Percentiles rank a stretch among this genome's conserved stretches.
Evolutionary conservation across 2,113 vertebrate species (phyloP).

Genomic region (Plectropomus leopardus): DNA sequence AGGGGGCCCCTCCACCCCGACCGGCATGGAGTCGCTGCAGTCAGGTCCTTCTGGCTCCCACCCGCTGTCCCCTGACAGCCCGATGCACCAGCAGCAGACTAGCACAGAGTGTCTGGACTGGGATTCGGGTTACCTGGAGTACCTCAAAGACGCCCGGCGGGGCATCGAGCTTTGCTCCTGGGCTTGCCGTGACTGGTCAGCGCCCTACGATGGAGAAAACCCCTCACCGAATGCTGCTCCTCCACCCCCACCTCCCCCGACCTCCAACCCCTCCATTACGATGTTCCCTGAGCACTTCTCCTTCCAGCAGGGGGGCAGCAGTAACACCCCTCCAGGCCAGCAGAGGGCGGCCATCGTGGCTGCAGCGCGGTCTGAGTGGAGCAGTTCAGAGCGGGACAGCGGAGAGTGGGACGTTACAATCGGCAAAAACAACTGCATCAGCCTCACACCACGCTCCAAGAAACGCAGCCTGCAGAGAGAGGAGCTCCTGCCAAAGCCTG

Average conservation of each 20-base stretch:
- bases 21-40: conserved; percentile 66
- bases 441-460: conserved; percentile 90
- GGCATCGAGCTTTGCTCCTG: conserved; percentile 90
- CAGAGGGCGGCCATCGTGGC: conserved; percentile 82
- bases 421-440: conserved; percentile 84
- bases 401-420: conserved; percentile 87
- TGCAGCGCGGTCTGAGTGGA: conserved; percentile 81
- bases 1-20: conserved; percentile 57
- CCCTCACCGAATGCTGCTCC: conserved; percentile 83
- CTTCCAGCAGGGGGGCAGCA: conserved; percentile 61
- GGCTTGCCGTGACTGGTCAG: conserved; percentile 94
- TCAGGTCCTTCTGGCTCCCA: conserved; percentile 52
- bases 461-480: conserved; percentile 91
- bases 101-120: conserved; percentile 84
- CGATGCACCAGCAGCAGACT: conserved; percentile 78
- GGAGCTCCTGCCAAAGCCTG: conserved; percentile 74
- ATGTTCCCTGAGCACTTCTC: conserved; percentile 86
- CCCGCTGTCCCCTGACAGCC: conserved; percentile 83
- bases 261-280: conserved; percentile 73
- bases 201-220: conserved; percentile 93
- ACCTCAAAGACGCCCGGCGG: conserved; percentile 90
- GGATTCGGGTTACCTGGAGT: conserved; percentile 94
- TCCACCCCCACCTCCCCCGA: conserved; percentile 70
- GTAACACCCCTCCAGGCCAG: conserved; percentile 56
- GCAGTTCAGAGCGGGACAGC: conserved; percentile 85